Base-by-base conservation (phyloP, 2,888 invertebrate species). In the Scaptomyza flava region DNA sequence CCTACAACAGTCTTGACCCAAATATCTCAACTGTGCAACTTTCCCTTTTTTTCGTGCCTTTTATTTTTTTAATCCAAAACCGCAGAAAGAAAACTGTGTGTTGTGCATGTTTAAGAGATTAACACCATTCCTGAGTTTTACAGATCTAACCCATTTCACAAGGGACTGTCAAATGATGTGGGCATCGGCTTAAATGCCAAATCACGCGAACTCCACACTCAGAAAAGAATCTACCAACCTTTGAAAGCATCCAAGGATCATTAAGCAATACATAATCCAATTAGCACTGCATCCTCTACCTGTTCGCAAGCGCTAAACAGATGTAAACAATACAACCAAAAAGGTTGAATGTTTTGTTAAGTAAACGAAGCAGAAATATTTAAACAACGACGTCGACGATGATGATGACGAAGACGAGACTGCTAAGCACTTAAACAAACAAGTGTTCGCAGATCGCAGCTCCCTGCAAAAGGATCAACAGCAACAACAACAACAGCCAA, bases 201-300 rank as follows among this genome's bases (percentile, higher is more conserved):
- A 75, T 78, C 78, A 78, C 78, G 78, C 72, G 38, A 78, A 69
- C 72, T 47, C 34, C 20, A 45, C 45, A 17, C 41, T 41, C 17
- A 41, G 17, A 41, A 17, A 38, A 41, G 8, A 17, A 41, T 41
- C 4, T 48, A 5, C 38, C 14, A 27, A 17, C 38, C 47, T 27
- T 27, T 17, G 46, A 65, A 58, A 42, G 46, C 33, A n/a, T n/a
- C 50, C 50, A 73, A 72, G 81, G 85, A 79, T 87, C 81, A 85
- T 85, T 87, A 79, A 79, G 77, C 85, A 87, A 75, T 60, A 72
- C 82, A 76, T 85, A 87, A 85, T 87, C 85, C 85, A 85, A 85
- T 85, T 85, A 85, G 83, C 83, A 79, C 75, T 62, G 63, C 60
- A 66, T 81, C 77, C 72, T 77, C 68, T 77, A 83, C 82, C 82